Evolutionary conservation across 2,888 invertebrate species (phyloP), one percentile per base, ranked within the genome.

Genomic region (Pasiphila rectangulata): DNA sequence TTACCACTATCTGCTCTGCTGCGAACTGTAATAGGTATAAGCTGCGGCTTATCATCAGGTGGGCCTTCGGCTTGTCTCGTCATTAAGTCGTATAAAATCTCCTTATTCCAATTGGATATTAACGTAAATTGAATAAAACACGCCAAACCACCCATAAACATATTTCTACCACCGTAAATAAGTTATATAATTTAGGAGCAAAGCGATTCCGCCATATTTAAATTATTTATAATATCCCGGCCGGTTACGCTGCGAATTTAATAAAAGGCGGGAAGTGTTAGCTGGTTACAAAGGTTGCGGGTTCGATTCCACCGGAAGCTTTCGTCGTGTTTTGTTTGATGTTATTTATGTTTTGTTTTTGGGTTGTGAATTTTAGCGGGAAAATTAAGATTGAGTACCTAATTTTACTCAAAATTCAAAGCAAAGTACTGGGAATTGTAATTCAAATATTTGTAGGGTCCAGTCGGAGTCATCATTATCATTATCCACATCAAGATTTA

Each of bases 191-290:
- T 46, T 39, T 43, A 47, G 24, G 37, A 32, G 21, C 37, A 27
- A 30, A 38, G 44, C 41, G 38, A 38, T 46, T 34, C 37, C 27
- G 44, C 20, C 44, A 45, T 50, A 50, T 50, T 50, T 46, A 50
- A 50, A 46, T 50, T 45, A 50, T 50, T 50, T 46, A n/a, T 2
- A 9, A 32, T 17, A 32, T 17, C 32, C 7, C 16, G 32, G 1
- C 32, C 17, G 9, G 17, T 16, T 17, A 32, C 17, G 17, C 17
- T 10, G 32, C 17, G 32, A 32, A 32, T 34, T 45, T 30, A 46
- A 34, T 36, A 30, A 21, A 46, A 23, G 24, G 9, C 40, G 41
- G 35, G 41, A 41, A 41, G 46, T 36, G 21, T 20, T 35, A 23
- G 25, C 39, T 35, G 29, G 37, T 44, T 20, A 30, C 23, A 23